Evolutionary conservation across 2,113 vertebrate species (phyloP), one percentile per base, ranked within the genome.

Genomic region (Eulemur macaco): DNA sequence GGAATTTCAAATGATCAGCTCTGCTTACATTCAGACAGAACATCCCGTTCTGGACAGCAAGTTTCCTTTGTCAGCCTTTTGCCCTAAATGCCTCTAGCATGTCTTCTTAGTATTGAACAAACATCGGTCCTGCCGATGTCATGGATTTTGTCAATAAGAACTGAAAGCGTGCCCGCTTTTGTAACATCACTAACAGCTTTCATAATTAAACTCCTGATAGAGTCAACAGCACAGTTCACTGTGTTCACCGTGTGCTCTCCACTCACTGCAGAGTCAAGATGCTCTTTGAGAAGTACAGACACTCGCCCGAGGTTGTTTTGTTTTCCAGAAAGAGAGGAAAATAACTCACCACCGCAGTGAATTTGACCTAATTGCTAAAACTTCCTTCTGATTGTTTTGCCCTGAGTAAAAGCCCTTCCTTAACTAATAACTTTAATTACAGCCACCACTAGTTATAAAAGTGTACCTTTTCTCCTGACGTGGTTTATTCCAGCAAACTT

Each of bases 341-440:
- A 77, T 64, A 18, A 20, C 69, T 95, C 29, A 14, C 39, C 50
- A 96, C 96, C 76, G 56, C 93, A 82, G 86, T 74, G 89, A 91
- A 93, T 96, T 95, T 89, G 83, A 97, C 83, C 94, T 97, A 95
- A 97, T 95, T 92, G 93, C 96, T 95, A 81, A 95, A 97, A 93
- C 93, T 92, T 95, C 91, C 68, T 95, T 78, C 91, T 87, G 96
- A 94, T 96, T 93, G 60, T 89, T 93, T 93, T 86, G 87, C 95
- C 92, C 63, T 0, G 0, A 96, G 88, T 94, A 88, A 96, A 66
- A 95, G 91, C 68, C 76, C 76, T 97, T 95, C 94, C 81, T 94
- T 96, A 86, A 96, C 96, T 96, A 96, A 95, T 97, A 96, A 92
- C 82, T 91, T 92, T 91, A 95, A 97, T 96, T 87, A 92, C 25